These are phyloP conservation scores for Nothocercus julius DNA, from an alignment of 2,113 vertebrate species.

Conservation along the genomic window DNA sequence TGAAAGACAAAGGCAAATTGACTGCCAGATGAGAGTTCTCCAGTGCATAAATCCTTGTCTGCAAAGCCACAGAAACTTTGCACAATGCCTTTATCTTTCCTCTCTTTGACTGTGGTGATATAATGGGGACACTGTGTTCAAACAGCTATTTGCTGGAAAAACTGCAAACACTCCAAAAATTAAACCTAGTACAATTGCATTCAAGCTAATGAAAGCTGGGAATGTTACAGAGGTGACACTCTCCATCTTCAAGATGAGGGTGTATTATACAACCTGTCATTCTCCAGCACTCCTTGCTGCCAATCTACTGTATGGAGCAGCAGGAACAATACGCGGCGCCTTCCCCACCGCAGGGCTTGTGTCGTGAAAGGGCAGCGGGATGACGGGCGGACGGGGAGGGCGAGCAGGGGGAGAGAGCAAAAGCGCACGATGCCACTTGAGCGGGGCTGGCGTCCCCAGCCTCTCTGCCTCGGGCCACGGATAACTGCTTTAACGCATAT, in stretches of 20 bases:
- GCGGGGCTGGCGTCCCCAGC: not conserved
- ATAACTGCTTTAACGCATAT: not conserved
- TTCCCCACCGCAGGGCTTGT: not conserved
- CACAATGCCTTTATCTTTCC: conserved; percentile 68
- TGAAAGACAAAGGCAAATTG: conserved; percentile 72
- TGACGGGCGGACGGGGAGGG: not conserved
- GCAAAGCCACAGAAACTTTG: conserved; percentile 70
- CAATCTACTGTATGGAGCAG: conserved; percentile 60
- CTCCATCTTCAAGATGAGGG: conserved; percentile 45
- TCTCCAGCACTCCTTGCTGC: conserved; percentile 54
- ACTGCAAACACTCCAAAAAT: conserved; percentile 74
- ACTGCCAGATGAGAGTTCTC: conserved; percentile 68
- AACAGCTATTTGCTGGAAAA: conserved; percentile 72
- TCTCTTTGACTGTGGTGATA: conserved; percentile 69
- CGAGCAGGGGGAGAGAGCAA: not conserved
- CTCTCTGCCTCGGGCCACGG: not conserved
- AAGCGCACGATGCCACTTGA: not conserved
- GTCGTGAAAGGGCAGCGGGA: conserved; percentile 32
- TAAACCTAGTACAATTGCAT: conserved; percentile 75
- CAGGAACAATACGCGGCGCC: conserved; percentile 20
- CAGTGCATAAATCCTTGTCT: conserved; percentile 67
- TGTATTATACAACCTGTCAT: conserved; percentile 70
- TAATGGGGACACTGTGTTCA: conserved; percentile 70
- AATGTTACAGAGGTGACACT: conserved; percentile 66
- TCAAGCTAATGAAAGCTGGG: conserved; percentile 67